These are phyloP conservation scores for Melangyna quadrimaculata DNA, from an alignment of 2,888 invertebrate genomes.

Conservation along the genomic window DNA sequence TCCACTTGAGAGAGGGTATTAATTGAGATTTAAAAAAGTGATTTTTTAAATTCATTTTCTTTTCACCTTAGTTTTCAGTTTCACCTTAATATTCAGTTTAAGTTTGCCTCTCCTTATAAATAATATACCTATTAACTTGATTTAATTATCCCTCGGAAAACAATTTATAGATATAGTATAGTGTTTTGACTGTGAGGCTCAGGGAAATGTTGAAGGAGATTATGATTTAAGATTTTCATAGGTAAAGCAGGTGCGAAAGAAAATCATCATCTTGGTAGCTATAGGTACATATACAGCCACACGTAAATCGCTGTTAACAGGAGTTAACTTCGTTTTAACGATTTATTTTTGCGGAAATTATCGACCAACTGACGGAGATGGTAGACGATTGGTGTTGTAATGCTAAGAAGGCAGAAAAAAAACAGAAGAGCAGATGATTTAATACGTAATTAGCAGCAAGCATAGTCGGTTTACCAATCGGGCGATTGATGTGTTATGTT, in stretches of 20 bases:
- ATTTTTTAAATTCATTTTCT: not conserved
- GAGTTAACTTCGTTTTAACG: conserved; percentile 49
- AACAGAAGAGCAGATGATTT: conserved; percentile 25
- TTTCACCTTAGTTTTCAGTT: not conserved
- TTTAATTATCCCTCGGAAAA: conserved; percentile 18
- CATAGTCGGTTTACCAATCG: conserved; percentile 34
- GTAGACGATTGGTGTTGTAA: conserved; percentile 14
- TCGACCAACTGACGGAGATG: conserved; percentile 19
- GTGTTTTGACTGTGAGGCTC: not conserved
- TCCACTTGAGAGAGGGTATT: no score
- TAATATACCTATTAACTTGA: conserved; percentile 51
- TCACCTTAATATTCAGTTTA: not conserved
- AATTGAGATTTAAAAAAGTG: not conserved
- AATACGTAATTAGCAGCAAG: conserved; percentile 37
- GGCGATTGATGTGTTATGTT: conserved; percentile 25
- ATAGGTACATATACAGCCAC: not conserved
- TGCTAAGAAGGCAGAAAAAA: not conserved
- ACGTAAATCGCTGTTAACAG: conserved; percentile 31
- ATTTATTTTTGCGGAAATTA: conserved; percentile 53
- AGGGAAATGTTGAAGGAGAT: not conserved
- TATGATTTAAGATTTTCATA: conserved; percentile 10
- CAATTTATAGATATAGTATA: no score
- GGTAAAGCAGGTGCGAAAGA: conserved; percentile 11
- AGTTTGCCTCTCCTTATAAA: conserved; percentile 1
- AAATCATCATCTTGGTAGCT: not conserved